A percentile compares a stretch with the other conserved stretches of the same genome.
Evolutionary conservation across 2,888 invertebrate genomes (phyloP).

Genomic region (Micoletzkya japonica): DNA sequence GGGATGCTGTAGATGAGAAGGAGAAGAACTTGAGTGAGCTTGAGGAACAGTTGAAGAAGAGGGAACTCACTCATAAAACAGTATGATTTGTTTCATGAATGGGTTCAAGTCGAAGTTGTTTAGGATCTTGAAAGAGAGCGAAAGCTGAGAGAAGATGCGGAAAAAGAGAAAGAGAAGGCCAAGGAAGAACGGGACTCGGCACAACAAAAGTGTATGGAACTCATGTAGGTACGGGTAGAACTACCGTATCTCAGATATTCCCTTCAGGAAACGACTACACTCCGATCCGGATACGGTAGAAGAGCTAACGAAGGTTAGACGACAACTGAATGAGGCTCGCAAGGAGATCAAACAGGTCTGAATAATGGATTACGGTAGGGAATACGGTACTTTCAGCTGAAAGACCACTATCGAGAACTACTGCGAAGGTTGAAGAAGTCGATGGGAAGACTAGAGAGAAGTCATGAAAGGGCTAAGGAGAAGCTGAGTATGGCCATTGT

Average conservation of each 20-base stretch:
- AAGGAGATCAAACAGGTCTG: conserved; percentile 28
- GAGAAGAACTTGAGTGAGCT: conserved; percentile 11
- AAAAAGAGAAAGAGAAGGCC: not conserved
- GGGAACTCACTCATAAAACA: not conserved
- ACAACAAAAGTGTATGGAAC: conserved; percentile 11
- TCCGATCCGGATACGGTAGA: conserved; percentile 33
- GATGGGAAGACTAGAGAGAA: conserved; percentile 29
- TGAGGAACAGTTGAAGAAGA: conserved; percentile 16
- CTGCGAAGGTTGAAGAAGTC: conserved; percentile 32
- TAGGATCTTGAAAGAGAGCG: not conserved
- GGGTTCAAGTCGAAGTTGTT: too few relatives aligned
- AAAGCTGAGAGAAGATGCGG: not conserved
- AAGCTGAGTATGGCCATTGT: conserved; percentile 30
- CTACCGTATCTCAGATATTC: not conserved
- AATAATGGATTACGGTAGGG: not conserved
- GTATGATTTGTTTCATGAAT: not conserved
- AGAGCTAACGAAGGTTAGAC: conserved; percentile 29
- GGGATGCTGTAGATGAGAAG: not conserved
- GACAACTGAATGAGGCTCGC: conserved; percentile 27
- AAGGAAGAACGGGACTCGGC: conserved; percentile 14
- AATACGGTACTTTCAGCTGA: conserved; percentile 6
- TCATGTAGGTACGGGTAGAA: conserved; percentile 9
- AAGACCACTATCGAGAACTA: conserved; percentile 28
- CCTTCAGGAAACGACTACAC: conserved; percentile 28
- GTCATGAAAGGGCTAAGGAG: conserved; percentile 30